Evolutionary conservation across 2,797 vertebrate species (phyloP).

Genomic region (Urocyon cinereoargenteus): DNA sequence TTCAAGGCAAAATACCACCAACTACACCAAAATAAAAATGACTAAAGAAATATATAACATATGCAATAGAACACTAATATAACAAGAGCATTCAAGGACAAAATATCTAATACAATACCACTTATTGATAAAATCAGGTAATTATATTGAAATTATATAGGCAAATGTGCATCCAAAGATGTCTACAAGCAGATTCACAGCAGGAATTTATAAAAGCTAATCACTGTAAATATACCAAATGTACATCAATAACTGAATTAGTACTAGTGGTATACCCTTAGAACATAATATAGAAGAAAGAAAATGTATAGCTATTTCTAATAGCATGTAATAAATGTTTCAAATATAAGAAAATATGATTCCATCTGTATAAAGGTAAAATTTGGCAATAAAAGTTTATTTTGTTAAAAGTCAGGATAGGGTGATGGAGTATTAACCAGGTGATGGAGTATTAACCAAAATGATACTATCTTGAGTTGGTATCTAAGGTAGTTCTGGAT

Average conservation of each 20-base stretch:
- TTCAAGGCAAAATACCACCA: background rate
- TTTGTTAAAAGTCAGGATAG: background rate
- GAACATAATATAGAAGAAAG: background rate
- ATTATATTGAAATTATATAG: background rate
- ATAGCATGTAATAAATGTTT: background rate
- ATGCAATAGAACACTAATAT: background rate
- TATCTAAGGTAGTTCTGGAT: background rate
- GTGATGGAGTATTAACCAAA: background rate
- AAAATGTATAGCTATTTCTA: background rate
- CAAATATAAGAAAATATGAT: background rate
- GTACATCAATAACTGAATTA: background rate
- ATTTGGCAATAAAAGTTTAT: background rate
- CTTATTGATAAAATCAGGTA: background rate
- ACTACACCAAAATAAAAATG: background rate
- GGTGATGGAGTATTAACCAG: background rate
- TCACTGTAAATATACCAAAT: background rate
- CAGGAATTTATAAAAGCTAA: background rate
- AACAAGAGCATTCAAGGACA: background rate
- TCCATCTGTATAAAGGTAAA: background rate
- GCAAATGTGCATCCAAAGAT: background rate
- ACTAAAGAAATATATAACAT: background rate
- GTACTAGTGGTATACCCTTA: background rate
- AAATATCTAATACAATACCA: background rate
- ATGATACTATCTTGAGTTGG: background rate
- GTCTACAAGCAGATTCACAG: background rate